Evolutionary conservation across 2,888 invertebrate genomes (phyloP).

Genomic region (Mylabris sibirica): DNA sequence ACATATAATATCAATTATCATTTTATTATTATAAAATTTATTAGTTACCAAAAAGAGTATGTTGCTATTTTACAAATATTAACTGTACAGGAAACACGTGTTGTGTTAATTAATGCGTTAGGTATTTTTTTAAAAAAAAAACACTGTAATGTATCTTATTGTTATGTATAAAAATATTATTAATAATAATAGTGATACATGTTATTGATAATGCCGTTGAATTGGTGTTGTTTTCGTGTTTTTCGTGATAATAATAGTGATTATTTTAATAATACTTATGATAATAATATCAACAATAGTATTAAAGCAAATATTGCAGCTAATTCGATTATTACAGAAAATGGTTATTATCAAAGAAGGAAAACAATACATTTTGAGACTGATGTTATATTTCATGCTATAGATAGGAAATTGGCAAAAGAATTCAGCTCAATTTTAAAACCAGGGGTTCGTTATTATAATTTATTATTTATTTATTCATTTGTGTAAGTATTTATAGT

Average conservation of each 20-base stretch:
- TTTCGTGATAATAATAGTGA: constrained; percentile 33
- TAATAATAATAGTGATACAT: not conserved
- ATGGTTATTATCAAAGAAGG: constrained; percentile 41
- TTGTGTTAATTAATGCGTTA: not conserved
- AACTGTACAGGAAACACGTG: not conserved
- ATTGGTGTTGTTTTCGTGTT: constrained; percentile 42
- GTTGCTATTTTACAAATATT: not conserved
- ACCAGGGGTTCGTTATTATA: constrained; percentile 20
- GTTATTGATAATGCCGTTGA: constrained; percentile 7
- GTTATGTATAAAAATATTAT: not conserved
- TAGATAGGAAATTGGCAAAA: constrained; percentile 21
- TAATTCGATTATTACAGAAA: constrained; percentile 12
- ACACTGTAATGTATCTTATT: not conserved
- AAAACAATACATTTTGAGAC: constrained; percentile 48
- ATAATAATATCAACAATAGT: not conserved
- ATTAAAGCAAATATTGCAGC: constrained; percentile 11
- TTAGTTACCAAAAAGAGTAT: not conserved
- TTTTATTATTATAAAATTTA: constrained; percentile 6
- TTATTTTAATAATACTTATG: not conserved
- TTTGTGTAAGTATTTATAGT: too few species aligned
- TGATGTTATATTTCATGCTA: constrained; percentile 20
- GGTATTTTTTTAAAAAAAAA: not conserved
- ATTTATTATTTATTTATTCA: not conserved
- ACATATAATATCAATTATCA: constrained; percentile 5
- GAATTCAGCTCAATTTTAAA: constrained; percentile 26